Base-by-base conservation (phyloP, 2,113 vertebrate species). In the Amia ocellicauda region DNA sequence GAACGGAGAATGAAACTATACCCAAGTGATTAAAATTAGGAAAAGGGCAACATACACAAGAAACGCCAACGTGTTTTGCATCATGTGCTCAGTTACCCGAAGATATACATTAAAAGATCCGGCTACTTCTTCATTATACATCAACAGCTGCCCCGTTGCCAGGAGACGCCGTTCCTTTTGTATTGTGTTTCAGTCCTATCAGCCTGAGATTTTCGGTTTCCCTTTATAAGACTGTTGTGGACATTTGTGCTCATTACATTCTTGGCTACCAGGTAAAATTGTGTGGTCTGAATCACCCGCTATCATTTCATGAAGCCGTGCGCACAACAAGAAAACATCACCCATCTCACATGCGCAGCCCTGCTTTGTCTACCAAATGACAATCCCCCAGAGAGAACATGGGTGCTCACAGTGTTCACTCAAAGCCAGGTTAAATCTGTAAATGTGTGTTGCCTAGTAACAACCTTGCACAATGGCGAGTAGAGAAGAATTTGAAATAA, bases 121-220 rank as follows among this genome's bases (percentile, higher is more conserved):
- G n/a, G n/a, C n/a, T n/a, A n/a, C n/a, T n/a, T n/a, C n/a, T n/a
- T n/a, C n/a, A n/a, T n/a, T n/a, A n/a, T n/a, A n/a, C n/a, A n/a
- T n/a, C n/a, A n/a, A n/a, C n/a, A n/a, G n/a, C n/a, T n/a, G 75
- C 68, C 70, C 8, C 52, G 85, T 89, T 88, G 87, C 86, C 78
- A 85, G 75, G 87, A 58, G 85, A 87, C 85, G 81, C 75, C 72
- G 70, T 71, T 81, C 75, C 69, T 69, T 58, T 77, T 68, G 9
- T 73, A 69, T 61, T 67, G 68, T 60, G 69, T 69, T 73, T 69
- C 55, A 28, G 61, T 65, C 56, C 57, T n/a, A 65, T 68, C 65
- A 52, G 56, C 69, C 50, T 50, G 29, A 74, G 59, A 78, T 28
- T 50, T 66, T 62, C 47, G 62, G 69, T 47, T 8, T 14, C 61